These are phyloP conservation scores for Hermatobates lingyangjiaoensis DNA, from an alignment of 1,140 invertebrate species.

Conservation along the genomic window DNA sequence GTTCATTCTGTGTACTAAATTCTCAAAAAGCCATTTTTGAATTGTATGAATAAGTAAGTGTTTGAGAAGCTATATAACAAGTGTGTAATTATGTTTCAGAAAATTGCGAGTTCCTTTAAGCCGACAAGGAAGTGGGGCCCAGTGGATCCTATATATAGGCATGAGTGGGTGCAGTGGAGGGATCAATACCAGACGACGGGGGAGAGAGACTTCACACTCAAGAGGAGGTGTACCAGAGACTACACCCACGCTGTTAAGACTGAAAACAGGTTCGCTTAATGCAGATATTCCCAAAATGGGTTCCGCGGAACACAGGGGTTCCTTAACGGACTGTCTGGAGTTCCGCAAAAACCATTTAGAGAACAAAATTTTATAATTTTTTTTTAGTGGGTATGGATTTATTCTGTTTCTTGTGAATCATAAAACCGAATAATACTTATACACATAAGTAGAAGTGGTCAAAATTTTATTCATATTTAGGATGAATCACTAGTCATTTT, in stretches of 20 bases:
- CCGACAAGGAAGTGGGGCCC: constrained; percentile 39
- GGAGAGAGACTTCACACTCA: constrained; percentile 33
- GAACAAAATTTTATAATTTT: neutral
- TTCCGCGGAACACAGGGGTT: too few species aligned
- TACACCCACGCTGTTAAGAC: constrained; percentile 35
- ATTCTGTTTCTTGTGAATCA: neutral
- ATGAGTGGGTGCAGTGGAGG: constrained; percentile 33
- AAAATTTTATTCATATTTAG: too few species aligned
- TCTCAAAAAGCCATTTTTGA: too few species aligned
- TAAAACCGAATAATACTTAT: neutral
- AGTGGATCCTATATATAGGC: constrained; percentile 35
- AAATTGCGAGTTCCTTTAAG: constrained; percentile 32
- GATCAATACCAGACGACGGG: constrained; percentile 23
- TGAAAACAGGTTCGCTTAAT: constrained; percentile 5
- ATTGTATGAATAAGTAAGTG: too few species aligned
- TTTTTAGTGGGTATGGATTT: neutral
- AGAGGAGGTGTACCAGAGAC: constrained; percentile 34
- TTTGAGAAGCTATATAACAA: too few species aligned
- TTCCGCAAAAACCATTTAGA: neutral
- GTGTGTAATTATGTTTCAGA: constrained; percentile 29
- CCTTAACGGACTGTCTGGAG: too few species aligned
- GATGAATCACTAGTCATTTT: too few species aligned
- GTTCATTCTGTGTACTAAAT: too few species aligned
- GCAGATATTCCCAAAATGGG: too few species aligned
- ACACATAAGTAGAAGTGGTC: too few species aligned